Conservation (phyloP, 2,888 invertebrate species). For the Cheilosia urbana region DNA sequence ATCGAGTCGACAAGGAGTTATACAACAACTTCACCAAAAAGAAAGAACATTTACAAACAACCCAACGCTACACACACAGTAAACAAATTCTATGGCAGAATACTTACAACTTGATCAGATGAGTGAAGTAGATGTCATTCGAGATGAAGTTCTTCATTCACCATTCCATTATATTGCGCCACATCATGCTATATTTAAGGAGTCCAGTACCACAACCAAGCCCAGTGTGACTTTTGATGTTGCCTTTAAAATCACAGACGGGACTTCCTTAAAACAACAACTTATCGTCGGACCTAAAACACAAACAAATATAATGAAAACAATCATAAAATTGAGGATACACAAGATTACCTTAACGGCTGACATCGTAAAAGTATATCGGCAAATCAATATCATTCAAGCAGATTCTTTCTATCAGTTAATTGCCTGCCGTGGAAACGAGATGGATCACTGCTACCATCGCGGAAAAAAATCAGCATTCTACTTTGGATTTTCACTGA, state of each 20-base stretch:
- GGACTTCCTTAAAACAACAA: slow-evolving; percentile 22
- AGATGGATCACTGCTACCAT: too few relatives aligned
- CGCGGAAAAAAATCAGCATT: too few relatives aligned
- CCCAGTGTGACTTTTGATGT: slow-evolving; percentile 26
- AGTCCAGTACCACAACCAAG: slow-evolving; percentile 31
- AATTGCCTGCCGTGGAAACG: neutral
- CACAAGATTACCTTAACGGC: slow-evolving; percentile 20
- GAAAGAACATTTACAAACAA: slow-evolving; percentile 14
- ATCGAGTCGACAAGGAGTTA: slow-evolving; percentile 7
- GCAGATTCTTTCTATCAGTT: slow-evolving; percentile 17
- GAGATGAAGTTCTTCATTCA: slow-evolving; percentile 7
- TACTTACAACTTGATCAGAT: slow-evolving; percentile 25
- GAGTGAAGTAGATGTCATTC: slow-evolving; percentile 21
- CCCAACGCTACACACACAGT: neutral
- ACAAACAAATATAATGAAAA: neutral
- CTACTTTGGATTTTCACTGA: too few relatives aligned
- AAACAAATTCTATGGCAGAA: slow-evolving; percentile 10
- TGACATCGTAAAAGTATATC: slow-evolving; percentile 21
- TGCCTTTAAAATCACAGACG: slow-evolving; percentile 20
- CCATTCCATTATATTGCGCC: slow-evolving; percentile 31
- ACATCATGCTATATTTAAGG: slow-evolving; percentile 38
- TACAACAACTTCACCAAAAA: slow-evolving; percentile 1
- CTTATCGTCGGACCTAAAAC: slow-evolving; percentile 17
- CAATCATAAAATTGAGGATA: slow-evolving; percentile 14
- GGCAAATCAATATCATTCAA: slow-evolving; percentile 5